Conservation (phyloP, 2,113 vertebrate genomes). For the Cygnus buccinator region DNA sequence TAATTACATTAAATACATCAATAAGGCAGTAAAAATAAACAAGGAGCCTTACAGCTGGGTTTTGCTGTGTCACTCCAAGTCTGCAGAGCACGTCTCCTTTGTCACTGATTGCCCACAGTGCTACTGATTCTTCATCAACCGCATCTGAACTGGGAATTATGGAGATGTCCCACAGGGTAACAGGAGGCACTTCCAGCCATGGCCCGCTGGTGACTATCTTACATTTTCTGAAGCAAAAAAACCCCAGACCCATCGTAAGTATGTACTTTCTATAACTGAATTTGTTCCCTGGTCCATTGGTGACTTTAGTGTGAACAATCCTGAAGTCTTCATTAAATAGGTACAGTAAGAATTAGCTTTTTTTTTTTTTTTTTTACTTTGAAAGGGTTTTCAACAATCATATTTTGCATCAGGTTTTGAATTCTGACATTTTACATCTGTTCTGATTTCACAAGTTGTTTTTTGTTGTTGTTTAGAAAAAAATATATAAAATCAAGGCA, state of each 20-base stretch:
- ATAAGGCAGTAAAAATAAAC: neutral
- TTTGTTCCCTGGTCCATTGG: neutral
- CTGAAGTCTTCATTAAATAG: neutral
- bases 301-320: neutral
- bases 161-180: conserved; percentile 89
- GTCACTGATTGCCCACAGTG: conserved; percentile 94
- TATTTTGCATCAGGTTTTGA: neutral
- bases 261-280: neutral
- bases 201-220: conserved; percentile 93
- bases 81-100: conserved; percentile 97
- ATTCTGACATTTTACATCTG: neutral
- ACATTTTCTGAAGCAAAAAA: conserved; percentile 85
- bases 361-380: neutral
- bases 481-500: neutral
- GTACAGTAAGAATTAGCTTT: neutral
- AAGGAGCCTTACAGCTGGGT: conserved; percentile 86
- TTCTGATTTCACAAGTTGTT: neutral
- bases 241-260: neutral
- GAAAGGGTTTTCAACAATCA: neutral
- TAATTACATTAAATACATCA: neutral
- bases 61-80: conserved; percentile 86
- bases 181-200: conserved; percentile 93
- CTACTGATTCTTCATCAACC: conserved; percentile 73
- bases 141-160: conserved; percentile 80
- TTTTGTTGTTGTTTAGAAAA: too few relatives aligned